A percentile compares a stretch with the other conserved stretches of the same genome.
Evolutionary conservation across 2,113 vertebrate genomes (phyloP).

Genomic region (Pomatostomus ruficeps): DNA sequence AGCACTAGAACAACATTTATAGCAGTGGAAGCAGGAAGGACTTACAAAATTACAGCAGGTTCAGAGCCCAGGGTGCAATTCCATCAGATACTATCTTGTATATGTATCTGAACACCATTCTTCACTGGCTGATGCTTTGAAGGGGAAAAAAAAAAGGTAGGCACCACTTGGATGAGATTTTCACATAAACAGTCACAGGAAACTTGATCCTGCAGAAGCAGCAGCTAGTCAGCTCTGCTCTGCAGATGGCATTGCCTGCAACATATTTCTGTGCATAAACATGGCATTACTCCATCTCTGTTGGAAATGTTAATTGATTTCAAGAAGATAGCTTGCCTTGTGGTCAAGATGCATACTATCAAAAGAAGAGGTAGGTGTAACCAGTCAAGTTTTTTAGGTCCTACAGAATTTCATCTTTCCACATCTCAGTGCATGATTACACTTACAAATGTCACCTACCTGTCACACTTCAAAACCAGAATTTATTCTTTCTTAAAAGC

Average conservation of each 20-base stretch:
- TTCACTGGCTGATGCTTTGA: neutral
- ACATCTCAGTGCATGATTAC: neutral
- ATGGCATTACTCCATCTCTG: constrained; percentile 37
- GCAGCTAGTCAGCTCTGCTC: constrained; percentile 2
- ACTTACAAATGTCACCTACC: neutral
- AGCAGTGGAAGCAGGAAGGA: neutral
- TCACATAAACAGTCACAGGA: neutral
- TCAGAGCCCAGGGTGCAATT: neutral
- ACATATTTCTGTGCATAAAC: constrained; percentile 47
- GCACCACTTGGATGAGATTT: neutral
- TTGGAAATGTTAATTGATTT: constrained; percentile 64
- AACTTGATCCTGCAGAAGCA: neutral
- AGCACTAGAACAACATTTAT: neutral
- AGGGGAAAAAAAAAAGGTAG: neutral
- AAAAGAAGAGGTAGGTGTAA: constrained; percentile 16
- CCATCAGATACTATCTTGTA: neutral
- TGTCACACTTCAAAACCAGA: neutral
- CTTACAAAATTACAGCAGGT: neutral
- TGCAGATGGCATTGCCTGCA: constrained; percentile 57
- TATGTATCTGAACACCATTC: neutral
- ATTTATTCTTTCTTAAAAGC: neutral
- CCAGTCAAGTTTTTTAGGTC: neutral
- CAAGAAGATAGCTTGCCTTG: constrained; percentile 26
- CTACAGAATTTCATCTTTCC: neutral
- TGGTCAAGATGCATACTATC: constrained; percentile 27